Evolutionary conservation across 2,797 vertebrate genomes (phyloP).

Genomic region (Pipistrellus kuhlii): DNA sequence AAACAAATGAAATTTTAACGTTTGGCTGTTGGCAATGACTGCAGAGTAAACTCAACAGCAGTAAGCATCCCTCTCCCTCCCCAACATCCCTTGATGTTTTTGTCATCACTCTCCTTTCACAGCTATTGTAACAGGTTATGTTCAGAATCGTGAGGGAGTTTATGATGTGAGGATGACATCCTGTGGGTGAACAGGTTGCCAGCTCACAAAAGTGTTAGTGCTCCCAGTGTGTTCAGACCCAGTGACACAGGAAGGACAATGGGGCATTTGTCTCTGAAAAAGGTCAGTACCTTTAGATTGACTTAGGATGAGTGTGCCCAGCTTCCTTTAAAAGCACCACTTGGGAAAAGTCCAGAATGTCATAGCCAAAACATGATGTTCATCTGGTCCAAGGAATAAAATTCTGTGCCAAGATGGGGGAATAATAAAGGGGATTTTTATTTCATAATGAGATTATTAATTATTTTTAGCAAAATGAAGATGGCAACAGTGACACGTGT

Average conservation of each 20-base stretch:
- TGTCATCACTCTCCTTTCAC: neutral
- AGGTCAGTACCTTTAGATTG: neutral
- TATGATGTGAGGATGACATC: neutral
- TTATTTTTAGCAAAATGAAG: constrained; percentile 39
- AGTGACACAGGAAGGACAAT: neutral
- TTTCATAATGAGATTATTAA: neutral
- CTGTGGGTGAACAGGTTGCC: neutral
- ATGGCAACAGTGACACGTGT: neutral
- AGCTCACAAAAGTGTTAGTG: neutral
- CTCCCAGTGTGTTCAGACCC: neutral
- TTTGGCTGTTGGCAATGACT: neutral
- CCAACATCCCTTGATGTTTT: neutral
- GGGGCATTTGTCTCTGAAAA: neutral
- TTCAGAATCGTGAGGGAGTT: neutral
- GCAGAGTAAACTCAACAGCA: neutral
- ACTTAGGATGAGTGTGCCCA: neutral
- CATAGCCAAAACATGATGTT: neutral
- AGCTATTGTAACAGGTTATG: constrained; percentile 19
- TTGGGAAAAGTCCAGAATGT: neutral
- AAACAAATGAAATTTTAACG: neutral
- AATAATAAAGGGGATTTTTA: neutral
- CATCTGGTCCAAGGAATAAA: constrained; percentile 8
- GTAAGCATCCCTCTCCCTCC: neutral
- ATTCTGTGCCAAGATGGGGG: neutral
- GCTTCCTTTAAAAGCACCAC: neutral